Base-by-base conservation (phyloP, 2,113 vertebrate genomes). In the Nibea albiflora region DNA sequence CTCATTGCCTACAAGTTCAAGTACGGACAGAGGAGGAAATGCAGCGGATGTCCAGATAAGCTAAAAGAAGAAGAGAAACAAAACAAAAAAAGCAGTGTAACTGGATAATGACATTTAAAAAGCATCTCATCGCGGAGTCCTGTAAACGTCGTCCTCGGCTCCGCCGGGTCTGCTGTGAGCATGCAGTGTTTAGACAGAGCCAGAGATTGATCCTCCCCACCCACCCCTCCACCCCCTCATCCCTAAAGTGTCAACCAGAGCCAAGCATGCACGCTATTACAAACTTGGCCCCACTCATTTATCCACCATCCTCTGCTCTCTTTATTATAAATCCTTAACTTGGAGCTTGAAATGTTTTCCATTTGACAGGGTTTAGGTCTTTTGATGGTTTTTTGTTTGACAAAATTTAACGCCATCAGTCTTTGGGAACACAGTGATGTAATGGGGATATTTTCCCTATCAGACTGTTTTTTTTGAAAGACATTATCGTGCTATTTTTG, bases 131-230 rank as follows among this genome's bases (percentile, higher is more conserved):
- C 3, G 52, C 46, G 11, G 50, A 70, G 49, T 66, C 88, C 77
- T 12, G 67, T 91, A 94, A 93, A 92, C 47, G 72, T 80, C 39
- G 50, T 49, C 65, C 76, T 78, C 6, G 93, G 90, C 92, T 93
- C 92, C 91, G 0, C 77, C 68, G 79, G 89, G 94, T 94, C 93
- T 95, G 87, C 87, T 60, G 65, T 35, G 26, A 77, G 74, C 69
- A 39, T 31, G 65, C 63, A 83, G 72, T 95, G 93, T 95, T 95
- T 94, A 94, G 88, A 95, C 92, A 92, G 89, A 89, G 57, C 58
- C 42, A 42, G 50, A 90, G 91, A 93, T 92, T 91, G 89, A 94
- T 92, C 79, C 88, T 58, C 82, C 78, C 17, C 60, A 22, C 82
- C 63, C 35, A 17, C 61, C 73, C 67, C 80, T 72, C 80, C 83